These are phyloP conservation scores for Sycobia sp. DNA, from an alignment of 1,140 invertebrate species.

Conservation along the genomic window DNA sequence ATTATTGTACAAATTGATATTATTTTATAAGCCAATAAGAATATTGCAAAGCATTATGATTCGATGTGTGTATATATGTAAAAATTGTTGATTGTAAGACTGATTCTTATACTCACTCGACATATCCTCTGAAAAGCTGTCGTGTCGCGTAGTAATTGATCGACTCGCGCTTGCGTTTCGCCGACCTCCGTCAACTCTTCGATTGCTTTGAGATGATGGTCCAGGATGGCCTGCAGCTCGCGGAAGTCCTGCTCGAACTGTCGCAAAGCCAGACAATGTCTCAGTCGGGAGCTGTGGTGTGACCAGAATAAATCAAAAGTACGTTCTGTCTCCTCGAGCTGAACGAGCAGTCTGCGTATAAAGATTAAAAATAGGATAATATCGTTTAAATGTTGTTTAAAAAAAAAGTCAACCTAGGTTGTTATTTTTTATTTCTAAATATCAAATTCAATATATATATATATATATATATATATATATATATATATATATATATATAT, in stretches of 20 bases:
- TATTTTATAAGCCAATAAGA: no score
- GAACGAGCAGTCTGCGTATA: constrained; percentile 82
- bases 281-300: constrained; percentile 84
- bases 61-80: no score
- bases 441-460: background rate
- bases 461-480: background rate
- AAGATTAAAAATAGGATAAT: constrained; percentile 35
- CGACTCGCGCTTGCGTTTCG: constrained; percentile 79
- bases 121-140: constrained; percentile 77
- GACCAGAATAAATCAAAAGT: constrained; percentile 94
- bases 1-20: background rate
- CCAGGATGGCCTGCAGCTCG: constrained; percentile 75
- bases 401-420: no score
- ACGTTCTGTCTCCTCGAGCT: constrained; percentile 92
- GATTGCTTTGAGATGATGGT: constrained; percentile 74
- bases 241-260: constrained; percentile 89
- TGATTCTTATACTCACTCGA: constrained; percentile 62
- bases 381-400: background rate
- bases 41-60: no score
- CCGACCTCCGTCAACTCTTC: constrained; percentile 86
- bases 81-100: no score
- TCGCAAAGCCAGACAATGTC: constrained; percentile 86
- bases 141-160: constrained; percentile 78
- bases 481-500: no score
- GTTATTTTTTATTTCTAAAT: background rate